Conservation (phyloP, 2,113 vertebrate species). For the Ciconia boyciana region DNA sequence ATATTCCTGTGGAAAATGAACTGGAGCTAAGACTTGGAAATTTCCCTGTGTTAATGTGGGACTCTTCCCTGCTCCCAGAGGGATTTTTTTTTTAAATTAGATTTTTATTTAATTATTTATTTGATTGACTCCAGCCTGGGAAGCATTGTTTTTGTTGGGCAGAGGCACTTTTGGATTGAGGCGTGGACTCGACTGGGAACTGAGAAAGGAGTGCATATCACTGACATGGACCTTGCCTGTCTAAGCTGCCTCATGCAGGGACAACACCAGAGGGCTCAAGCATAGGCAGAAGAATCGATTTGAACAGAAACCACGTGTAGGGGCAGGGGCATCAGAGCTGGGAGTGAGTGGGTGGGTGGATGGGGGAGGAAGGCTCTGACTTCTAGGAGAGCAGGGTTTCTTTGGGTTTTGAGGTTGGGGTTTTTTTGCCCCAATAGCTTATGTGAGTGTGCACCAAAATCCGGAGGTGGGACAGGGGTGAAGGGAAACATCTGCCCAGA, state of each 20-base stretch:
- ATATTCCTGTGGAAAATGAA: constrained; percentile 33
- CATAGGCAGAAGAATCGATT: fast-evolving
- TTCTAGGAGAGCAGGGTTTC: neutral
- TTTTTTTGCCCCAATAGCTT: neutral
- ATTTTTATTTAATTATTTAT: constrained; percentile 67
- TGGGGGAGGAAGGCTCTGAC: neutral
- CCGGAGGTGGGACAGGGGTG: neutral
- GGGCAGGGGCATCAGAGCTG: neutral
- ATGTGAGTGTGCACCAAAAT: neutral
- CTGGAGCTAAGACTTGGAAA: constrained; percentile 22
- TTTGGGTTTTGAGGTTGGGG: neutral
- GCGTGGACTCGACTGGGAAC: neutral
- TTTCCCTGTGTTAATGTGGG: constrained; percentile 10
- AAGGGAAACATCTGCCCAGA: constrained; percentile 4
- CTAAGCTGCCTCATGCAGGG: neutral
- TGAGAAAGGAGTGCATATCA: neutral
- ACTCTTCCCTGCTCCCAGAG: neutral
- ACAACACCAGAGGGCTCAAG: neutral
- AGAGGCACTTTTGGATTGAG: constrained; percentile 27
- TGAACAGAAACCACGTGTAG: neutral
- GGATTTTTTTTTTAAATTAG: neutral
- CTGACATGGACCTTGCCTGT: neutral
- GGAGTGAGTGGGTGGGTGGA: neutral
- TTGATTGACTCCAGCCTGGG: constrained; percentile 36
- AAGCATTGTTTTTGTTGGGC: constrained; percentile 23